A percentile compares a stretch with the other conserved stretches of the same genome.
These are phyloP conservation scores for Helostoma temminkii DNA, from an alignment of 2,797 vertebrate species.

Conservation along the genomic window DNA sequence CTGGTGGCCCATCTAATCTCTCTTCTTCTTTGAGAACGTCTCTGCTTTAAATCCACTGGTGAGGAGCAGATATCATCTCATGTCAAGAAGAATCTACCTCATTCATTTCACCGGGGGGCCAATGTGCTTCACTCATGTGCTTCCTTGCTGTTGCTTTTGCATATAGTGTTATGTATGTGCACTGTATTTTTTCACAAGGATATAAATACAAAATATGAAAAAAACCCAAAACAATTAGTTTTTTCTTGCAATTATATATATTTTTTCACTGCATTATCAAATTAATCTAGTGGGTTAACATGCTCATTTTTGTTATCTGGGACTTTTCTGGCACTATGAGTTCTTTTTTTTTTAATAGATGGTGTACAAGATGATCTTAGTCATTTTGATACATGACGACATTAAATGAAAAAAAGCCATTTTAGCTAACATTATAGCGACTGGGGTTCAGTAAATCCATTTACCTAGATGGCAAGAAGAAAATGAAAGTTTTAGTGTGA, in stretches of 20 bases:
- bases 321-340: slow-evolving; percentile 37
- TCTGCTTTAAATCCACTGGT: slow-evolving; percentile 62
- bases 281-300: slow-evolving; percentile 22
- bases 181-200: slow-evolving; percentile 17
- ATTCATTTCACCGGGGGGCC: slow-evolving; percentile 63
- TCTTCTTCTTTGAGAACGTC: slow-evolving; percentile 43
- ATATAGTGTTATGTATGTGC: slow-evolving; percentile 24
- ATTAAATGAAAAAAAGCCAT: slow-evolving; percentile 20
- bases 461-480: neutral
- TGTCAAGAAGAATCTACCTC: slow-evolving; percentile 64
- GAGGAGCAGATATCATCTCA: slow-evolving; percentile 64
- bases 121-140: slow-evolving; percentile 54
- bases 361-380: slow-evolving; percentile 35
- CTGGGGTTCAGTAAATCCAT: neutral
- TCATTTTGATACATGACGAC: slow-evolving; percentile 45
- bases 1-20: slow-evolving; percentile 56
- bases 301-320: slow-evolving; percentile 22
- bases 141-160: slow-evolving; percentile 22
- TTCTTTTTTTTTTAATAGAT: slow-evolving; percentile 62
- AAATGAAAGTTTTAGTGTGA: neutral
- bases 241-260: slow-evolving; percentile 1
- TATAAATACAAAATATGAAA: slow-evolving; percentile 11
- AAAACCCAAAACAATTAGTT: slow-evolving; percentile 9
- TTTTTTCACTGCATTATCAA: neutral
- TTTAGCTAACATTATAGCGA: neutral